Base-by-base conservation (phyloP, 2,797 vertebrate genomes). In the Aeoliscus strigatus region DNA sequence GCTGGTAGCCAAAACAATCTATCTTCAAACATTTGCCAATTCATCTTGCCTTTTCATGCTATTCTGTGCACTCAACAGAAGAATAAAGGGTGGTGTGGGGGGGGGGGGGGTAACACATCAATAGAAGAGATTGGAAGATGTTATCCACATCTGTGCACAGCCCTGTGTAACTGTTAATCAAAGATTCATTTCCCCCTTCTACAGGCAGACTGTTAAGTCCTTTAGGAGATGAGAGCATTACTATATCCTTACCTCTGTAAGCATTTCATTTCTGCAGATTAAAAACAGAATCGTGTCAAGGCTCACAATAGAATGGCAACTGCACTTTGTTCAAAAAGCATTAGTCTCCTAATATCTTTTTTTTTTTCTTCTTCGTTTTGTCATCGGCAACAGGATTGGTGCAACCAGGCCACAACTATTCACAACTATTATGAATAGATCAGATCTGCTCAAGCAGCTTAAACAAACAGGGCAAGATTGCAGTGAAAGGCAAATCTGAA, bases 241-340 rank as follows among this genome's bases (percentile, higher is more conserved):
- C 55, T 62, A 51, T 56, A 61, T 74, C 64, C 67, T 79, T 79
- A 83, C 78, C 73, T 78, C 62, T 75, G 39, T 86, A 83, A 88
- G 82, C 84, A 83, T 69, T 77, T 85, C 67, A 81, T 81, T 77
- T 78, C 51, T 75, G 66, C 60, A 74, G 84, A 85, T 87, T 85
- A 82, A 74, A 65, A 84, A 70, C 46, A 57, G 66, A 72, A 67
- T 60, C 31, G 75, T 81, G 81, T 84, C 74, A 76, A n/a, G n/a
- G 77, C 64, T 75, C 64, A 64, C 70, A 81, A 66, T 74, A 68
- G 73, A 75, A 74, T 25, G 45, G 47, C 58, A 76, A 73, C 74
- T 73, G 62, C 59, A 68, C 79, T 78, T 84, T 76, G 75, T 75
- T 79, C 76, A 81, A 81, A 87, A 86, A 54, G 80, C 74, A 85